phyloP scores from a whole-genome alignment of 2,888 invertebrate genomes.

The Cenopis cana region DNA sequence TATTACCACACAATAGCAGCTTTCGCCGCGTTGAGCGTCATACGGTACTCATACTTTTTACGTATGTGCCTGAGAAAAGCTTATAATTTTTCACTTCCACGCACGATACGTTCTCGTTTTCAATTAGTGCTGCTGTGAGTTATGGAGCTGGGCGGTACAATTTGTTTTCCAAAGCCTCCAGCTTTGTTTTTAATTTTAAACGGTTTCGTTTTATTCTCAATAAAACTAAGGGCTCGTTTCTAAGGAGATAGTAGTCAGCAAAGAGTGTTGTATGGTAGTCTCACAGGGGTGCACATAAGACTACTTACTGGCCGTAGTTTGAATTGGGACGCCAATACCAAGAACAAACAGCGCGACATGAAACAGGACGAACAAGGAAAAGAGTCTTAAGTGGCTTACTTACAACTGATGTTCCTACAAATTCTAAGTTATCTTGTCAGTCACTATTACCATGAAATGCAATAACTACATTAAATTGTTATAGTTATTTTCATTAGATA shows the following conservation, averaged over 20 bases:
- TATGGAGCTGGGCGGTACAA: constrained; percentile 51
- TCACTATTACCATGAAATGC: too few relatives aligned
- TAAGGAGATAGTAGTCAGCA: neutral
- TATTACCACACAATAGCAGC: neutral
- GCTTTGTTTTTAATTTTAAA: constrained; percentile 36
- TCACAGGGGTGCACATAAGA: too few relatives aligned
- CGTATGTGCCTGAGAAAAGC: constrained; percentile 45
- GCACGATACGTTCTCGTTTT: constrained; percentile 51
- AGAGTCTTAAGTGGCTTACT: neutral
- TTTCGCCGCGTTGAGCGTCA: neutral
- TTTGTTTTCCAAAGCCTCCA: constrained; percentile 39
- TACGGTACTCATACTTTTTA: neutral
- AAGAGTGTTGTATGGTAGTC: too few relatives aligned
- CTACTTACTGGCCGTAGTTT: too few relatives aligned
- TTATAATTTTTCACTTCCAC: constrained; percentile 56
- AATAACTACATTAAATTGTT: too few relatives aligned
- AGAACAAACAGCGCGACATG: neutral
- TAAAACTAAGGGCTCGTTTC: neutral
- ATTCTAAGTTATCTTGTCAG: too few relatives aligned
- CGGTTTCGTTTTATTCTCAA: constrained; percentile 1
- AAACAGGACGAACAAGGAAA: neutral
- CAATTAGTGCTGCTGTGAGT: constrained; percentile 57
- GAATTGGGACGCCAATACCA: too few relatives aligned
- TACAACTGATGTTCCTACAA: too few relatives aligned
- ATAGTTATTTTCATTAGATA: too few relatives aligned